Base-by-base conservation (phyloP, 1,140 invertebrate species). In the Macrobrachium nipponense region DNA sequence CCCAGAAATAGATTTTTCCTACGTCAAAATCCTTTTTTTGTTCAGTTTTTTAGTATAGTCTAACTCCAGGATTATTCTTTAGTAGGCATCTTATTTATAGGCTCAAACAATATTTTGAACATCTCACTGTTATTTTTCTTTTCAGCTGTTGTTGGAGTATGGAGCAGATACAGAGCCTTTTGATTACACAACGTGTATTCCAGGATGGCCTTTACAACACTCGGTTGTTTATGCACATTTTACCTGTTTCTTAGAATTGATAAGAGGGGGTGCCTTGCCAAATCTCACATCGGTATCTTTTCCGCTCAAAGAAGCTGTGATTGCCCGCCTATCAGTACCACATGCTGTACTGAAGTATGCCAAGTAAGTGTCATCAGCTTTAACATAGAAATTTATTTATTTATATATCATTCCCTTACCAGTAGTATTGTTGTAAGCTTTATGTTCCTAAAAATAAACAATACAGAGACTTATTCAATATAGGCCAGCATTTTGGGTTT, bases 201-300 rank as follows among this genome's bases (percentile, higher is more conserved):
- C 88, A 18, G 88, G 86, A 12, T 87, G 88, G 88, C 88, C 88
- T 15, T 64, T 89, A 27, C 88, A 89, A 18, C 84, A 89, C 60
- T 36, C 85, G 59, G 72, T 89, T 14, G 88, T 89, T 15, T 89
- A 82, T 72, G 81, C 78, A 20, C 85, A 87, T 60, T 87, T 89
- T 44, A 44, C 78, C 15, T 87, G 85, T 59, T 89, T 87, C 77
- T 70, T 89, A n/a, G 88, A 78, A 61, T 77, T 89, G 23, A n/a
- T 89, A 61, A 87, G 44, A 82, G 86, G 77, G 10, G 88, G 88
- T 8, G 86, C 86, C 14, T 15, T 76, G n/a, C 66, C 88, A 12
- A 77, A 80, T 62, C 81, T 89, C 44, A 76, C 73, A 6, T 72
- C 18, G 36, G 58, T 89, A 18, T 64, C 82, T n/a, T 66, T 72